Percentiles rank a stretch among this genome's conserved stretches.
These are phyloP conservation scores for Eilema depressum DNA, from an alignment of 2,888 invertebrate genomes.

Conservation along the genomic window DNA sequence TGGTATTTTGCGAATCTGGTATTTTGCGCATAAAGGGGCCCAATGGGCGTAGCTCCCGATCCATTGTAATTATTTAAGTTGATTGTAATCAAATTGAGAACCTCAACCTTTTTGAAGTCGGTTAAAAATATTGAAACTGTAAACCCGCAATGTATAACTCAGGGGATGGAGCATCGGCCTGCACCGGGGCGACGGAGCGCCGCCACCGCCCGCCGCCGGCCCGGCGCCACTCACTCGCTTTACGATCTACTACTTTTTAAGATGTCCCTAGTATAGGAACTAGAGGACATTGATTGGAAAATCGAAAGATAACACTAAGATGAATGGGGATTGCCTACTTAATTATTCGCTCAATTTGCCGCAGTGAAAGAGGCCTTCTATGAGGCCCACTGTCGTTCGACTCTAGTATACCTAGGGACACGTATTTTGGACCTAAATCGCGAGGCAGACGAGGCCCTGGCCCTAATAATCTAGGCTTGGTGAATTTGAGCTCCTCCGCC, in stretches of 20 bases:
- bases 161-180: constrained; percentile 21
- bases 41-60: too few relatives aligned
- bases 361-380: not conserved
- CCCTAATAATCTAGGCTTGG: too few relatives aligned
- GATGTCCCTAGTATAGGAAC: not conserved
- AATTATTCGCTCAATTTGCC: not conserved
- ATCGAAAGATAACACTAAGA: not conserved
- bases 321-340: not conserved
- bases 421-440: too few relatives aligned
- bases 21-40: too few relatives aligned
- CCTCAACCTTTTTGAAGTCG: too few relatives aligned
- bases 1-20: too few relatives aligned
- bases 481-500: too few relatives aligned
- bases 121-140: constrained; percentile 4
- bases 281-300: constrained; percentile 15
- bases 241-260: constrained; percentile 13
- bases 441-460: too few relatives aligned
- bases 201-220: constrained; percentile 54
- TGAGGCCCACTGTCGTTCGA: not conserved
- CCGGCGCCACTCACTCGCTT: constrained; percentile 56
- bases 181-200: constrained; percentile 58
- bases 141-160: constrained; percentile 58
- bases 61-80: too few relatives aligned
- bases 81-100: too few relatives aligned
- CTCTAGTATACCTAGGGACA: too few relatives aligned